These are phyloP conservation scores for Geotrypetes seraphini DNA, from an alignment of 2,797 vertebrate genomes.

Conservation along the genomic window DNA sequence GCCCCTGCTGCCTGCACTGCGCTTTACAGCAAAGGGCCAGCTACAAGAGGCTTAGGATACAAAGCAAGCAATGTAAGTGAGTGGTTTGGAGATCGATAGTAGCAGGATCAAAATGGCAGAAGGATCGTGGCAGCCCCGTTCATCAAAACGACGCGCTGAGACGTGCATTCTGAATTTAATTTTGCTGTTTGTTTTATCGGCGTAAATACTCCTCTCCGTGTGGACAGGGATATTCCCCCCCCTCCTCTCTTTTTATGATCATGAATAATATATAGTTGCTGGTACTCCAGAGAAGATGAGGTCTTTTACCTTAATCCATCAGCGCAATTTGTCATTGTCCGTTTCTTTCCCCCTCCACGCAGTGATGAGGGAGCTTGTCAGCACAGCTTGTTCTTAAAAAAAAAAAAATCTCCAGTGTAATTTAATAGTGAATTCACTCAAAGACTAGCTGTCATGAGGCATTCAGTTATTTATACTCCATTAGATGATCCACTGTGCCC, in stretches of 20 bases:
- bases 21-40: constrained; percentile 32
- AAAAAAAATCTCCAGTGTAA: constrained; percentile 45
- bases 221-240: constrained; percentile 28
- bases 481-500: constrained; percentile 28
- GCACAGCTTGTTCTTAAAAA: constrained; percentile 47
- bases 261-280: constrained; percentile 51
- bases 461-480: constrained; percentile 46
- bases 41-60: constrained; percentile 23
- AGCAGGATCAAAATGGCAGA: constrained; percentile 40
- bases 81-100: constrained; percentile 49
- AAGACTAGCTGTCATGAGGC: constrained; percentile 42
- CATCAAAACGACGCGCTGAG: constrained; percentile 39
- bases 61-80: constrained; percentile 38
- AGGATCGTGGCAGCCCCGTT: constrained; percentile 45
- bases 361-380: constrained; percentile 38
- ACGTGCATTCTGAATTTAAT: constrained; percentile 32
- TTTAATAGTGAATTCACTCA: constrained; percentile 54
- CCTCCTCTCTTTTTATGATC: constrained; percentile 9
- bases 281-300: constrained; percentile 41
- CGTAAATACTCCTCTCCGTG: constrained; percentile 42
- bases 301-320: constrained; percentile 41
- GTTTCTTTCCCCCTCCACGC: constrained; percentile 14
- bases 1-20: constrained; percentile 1
- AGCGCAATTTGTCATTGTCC: constrained; percentile 50
- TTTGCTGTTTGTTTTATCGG: constrained; percentile 43